A percentile compares a stretch with the other conserved stretches of the same genome.
Conservation (phyloP, 2,888 invertebrate genomes). For the Drosophila fulvimacula region DNA sequence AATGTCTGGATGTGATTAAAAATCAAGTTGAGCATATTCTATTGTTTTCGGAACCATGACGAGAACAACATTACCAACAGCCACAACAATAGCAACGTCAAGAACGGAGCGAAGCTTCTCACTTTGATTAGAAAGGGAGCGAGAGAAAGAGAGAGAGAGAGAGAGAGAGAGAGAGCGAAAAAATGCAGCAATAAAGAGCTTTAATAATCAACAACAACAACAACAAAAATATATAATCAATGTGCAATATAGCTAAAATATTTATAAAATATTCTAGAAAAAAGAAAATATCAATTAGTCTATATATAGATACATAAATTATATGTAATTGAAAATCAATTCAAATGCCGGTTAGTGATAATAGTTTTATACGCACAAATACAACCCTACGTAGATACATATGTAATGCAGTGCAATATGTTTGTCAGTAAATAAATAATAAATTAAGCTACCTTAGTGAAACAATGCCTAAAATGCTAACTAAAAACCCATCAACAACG, state of each 20-base stretch:
- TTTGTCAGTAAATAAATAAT: slow-evolving; percentile 21
- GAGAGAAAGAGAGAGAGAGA: slow-evolving; percentile 1
- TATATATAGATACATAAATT: slow-evolving; percentile 8
- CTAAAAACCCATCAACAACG: slow-evolving; percentile 31
- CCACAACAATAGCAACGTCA: slow-evolving; percentile 7
- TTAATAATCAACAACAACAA: slow-evolving; percentile 57
- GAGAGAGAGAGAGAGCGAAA: slow-evolving; percentile 12
- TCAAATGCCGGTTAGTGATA: slow-evolving; percentile 60
- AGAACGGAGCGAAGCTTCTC: slow-evolving; percentile 41
- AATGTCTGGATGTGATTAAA: slow-evolving; percentile 70
- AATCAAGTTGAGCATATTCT: slow-evolving; percentile 51
- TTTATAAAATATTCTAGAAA: slow-evolving; percentile 56
- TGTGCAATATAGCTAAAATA: slow-evolving; percentile 71
- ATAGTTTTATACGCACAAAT: slow-evolving; percentile 17
- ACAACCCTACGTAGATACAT: slow-evolving; percentile 1
- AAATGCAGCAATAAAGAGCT: slow-evolving; percentile 55
- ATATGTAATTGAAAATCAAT: slow-evolving; percentile 27
- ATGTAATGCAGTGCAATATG: slow-evolving; percentile 44
- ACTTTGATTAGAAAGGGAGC: slow-evolving; percentile 45
- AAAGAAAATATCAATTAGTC: slow-evolving; percentile 29
- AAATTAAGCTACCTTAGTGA: slow-evolving; percentile 33
- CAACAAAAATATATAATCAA: slow-evolving; percentile 49
- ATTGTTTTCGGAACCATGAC: slow-evolving; percentile 63
- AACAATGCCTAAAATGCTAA: slow-evolving; percentile 44
- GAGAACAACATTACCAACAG: slow-evolving; percentile 34